Evolutionary conservation across 2,113 vertebrate genomes (phyloP).

Genomic region (Hymenochirus boettgeri): DNA sequence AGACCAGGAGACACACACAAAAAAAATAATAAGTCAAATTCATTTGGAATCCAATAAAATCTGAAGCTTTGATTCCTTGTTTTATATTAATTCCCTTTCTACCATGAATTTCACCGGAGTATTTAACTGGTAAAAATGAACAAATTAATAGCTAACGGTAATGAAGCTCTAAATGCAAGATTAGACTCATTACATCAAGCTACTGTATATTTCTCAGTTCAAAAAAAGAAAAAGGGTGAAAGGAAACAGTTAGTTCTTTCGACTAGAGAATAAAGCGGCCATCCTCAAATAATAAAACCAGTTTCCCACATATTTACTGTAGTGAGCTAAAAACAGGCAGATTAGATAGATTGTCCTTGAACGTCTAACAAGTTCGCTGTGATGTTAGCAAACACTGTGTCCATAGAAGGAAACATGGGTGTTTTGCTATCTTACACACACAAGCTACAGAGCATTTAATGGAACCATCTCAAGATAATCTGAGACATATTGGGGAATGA

Average conservation of each 20-base stretch:
- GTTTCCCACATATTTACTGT: too few species aligned
- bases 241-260: neutral
- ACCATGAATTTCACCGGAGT: constrained; percentile 3
- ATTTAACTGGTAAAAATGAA: constrained; percentile 15
- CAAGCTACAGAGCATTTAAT: too few species aligned
- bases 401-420: too few species aligned
- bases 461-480: too few species aligned
- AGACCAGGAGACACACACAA: neutral
- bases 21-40: constrained; percentile 8
- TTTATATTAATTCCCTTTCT: neutral
- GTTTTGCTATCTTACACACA: too few species aligned
- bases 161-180: constrained; percentile 12
- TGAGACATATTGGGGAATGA: too few species aligned
- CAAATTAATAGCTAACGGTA: constrained; percentile 13
- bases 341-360: too few species aligned
- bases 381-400: too few species aligned
- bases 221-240: neutral
- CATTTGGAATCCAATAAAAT: constrained; percentile 20
- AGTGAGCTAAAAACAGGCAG: too few species aligned
- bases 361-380: too few species aligned
- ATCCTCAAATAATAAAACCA: too few species aligned
- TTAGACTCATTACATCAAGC: constrained; percentile 1
- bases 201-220: neutral
- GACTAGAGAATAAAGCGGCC: too few species aligned
- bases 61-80: constrained; percentile 8